Base-by-base conservation (phyloP, 2,113 vertebrate genomes). In the Pelvicachromis taeniatus region DNA sequence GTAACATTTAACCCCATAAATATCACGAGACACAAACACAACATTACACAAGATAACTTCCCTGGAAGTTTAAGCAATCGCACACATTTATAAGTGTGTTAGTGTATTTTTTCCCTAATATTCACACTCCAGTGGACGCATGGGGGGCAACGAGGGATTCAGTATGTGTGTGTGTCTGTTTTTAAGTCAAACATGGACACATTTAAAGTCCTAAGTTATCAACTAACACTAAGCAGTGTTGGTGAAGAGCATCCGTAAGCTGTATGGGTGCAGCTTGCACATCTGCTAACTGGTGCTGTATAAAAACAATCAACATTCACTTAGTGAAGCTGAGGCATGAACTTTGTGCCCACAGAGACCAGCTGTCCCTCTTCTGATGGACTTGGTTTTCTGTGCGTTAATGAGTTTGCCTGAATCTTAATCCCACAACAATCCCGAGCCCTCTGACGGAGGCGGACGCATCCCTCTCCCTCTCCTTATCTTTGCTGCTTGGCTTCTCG, bases 171-270 rank as follows among this genome's bases (percentile, higher is more conserved):
- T 58, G 26, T 10, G 9, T 38, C 8, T 38, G 35, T 38, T 2
- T 38, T 17, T 31, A 10, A 31, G 2, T 33, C 58, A n/a, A 61
- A 35, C 58, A 35, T 4, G 29, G 9, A 4, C n/a, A 13, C 0
- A 68, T 9, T 42, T 42, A 16, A 48, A 4, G 33, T 40, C 35
- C 3, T 23, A 14, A 68, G 38, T 42, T 23, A 68, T 42, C 14
- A 68, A 7, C 7, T 42, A 68, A 23, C 63, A 23, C 38, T 0
- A 23, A 6, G 7, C 23, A 26, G 26, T 23, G 12, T 68, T 13
- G 0, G 12, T n/a, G 23, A 70, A 45, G 1, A 45, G 40, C 40
- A 48, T 26, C 40, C 38, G 1, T 8, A 4, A 38, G 33, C 33
- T 38, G 59, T 23, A 17, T 2, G 65, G 0, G 38, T 23, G 13